Conservation (phyloP, 2,113 vertebrate species). For the Chamaetylas fuelleborni region DNA sequence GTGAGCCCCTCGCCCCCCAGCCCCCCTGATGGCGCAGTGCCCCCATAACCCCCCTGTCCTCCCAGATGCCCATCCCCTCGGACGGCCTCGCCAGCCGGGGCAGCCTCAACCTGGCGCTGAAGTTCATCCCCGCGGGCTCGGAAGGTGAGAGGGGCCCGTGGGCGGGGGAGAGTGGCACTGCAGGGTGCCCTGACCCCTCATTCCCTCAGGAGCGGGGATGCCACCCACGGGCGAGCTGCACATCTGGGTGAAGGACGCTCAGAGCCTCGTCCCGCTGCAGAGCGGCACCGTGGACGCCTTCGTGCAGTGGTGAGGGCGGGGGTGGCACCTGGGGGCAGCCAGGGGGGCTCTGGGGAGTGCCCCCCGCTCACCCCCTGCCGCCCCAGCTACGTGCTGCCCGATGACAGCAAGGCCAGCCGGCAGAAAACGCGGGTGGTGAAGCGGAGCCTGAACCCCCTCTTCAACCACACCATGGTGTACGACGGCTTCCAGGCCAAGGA, state of each 20-base stretch:
- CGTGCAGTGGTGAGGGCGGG: slow-evolving; percentile 81
- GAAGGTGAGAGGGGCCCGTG: slow-evolving; percentile 73
- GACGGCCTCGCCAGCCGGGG: slow-evolving; percentile 80
- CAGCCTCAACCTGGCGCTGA: slow-evolving; percentile 82
- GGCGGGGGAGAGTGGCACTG: fast-evolving
- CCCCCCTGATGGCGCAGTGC: fast-evolving
- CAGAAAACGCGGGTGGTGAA: slow-evolving; percentile 88
- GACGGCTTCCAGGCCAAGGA: slow-evolving; percentile 89
- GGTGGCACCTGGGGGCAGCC: fast-evolving
- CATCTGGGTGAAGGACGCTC: slow-evolving; percentile 93
- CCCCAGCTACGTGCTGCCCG: slow-evolving; percentile 88
- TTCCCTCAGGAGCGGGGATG: slow-evolving; percentile 72
- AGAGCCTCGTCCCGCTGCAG: slow-evolving; percentile 82
- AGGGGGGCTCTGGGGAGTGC: fast-evolving
- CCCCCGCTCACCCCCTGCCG: neutral
- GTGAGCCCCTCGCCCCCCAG: slow-evolving; percentile 62
- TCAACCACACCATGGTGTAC: slow-evolving; percentile 99
- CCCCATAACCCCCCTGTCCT: neutral
- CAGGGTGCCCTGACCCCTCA: neutral
- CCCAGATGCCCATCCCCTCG: slow-evolving; percentile 75
- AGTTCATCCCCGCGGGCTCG: slow-evolving; percentile 81
- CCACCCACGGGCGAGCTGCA: slow-evolving; percentile 91
- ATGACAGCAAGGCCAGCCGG: slow-evolving; percentile 85
- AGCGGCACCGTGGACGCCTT: slow-evolving; percentile 81
- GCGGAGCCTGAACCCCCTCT: slow-evolving; percentile 83